Percentiles rank a stretch among this genome's conserved stretches.
phyloP scores from a whole-genome alignment of 2,888 invertebrate genomes.

The Thera britannica region DNA sequence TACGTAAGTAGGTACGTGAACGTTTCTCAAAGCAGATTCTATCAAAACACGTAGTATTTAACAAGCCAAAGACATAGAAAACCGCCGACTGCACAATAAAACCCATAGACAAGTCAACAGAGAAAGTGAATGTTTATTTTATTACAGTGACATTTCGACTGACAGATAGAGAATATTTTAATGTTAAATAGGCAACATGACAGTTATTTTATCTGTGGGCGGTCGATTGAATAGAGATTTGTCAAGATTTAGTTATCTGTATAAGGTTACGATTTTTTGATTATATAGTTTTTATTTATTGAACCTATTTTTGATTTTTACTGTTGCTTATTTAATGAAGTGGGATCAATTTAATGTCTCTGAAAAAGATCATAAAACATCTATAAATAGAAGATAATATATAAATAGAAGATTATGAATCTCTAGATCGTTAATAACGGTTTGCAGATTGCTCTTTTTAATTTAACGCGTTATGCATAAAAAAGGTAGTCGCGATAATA shows the following conservation, averaged over 20 bases:
- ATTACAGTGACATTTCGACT: constrained; percentile 19
- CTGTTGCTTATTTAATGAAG: no score
- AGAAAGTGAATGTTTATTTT: constrained; percentile 25
- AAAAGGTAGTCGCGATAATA: no score
- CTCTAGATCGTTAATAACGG: no score
- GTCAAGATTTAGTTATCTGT: constrained; percentile 5
- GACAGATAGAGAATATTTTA: constrained; percentile 18
- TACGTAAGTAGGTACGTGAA: not conserved
- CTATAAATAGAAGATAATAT: no score
- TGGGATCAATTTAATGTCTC: no score
- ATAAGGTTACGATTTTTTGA: not conserved
- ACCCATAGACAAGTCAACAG: constrained; percentile 15
- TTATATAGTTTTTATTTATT: no score
- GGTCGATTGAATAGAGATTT: constrained; percentile 13
- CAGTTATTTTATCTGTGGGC: constrained; percentile 18
- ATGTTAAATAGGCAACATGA: constrained; percentile 8
- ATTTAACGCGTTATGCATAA: no score
- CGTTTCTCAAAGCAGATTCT: not conserved
- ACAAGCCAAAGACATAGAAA: constrained; percentile 17
- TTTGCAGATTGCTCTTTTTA: no score
- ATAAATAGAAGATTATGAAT: no score
- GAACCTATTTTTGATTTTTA: no score
- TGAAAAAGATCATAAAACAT: no score
- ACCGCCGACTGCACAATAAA: constrained; percentile 4
- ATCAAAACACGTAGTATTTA: constrained; percentile 24